phyloP scores from a whole-genome alignment of 2,113 vertebrate species.

The Muntiacus reevesi region DNA sequence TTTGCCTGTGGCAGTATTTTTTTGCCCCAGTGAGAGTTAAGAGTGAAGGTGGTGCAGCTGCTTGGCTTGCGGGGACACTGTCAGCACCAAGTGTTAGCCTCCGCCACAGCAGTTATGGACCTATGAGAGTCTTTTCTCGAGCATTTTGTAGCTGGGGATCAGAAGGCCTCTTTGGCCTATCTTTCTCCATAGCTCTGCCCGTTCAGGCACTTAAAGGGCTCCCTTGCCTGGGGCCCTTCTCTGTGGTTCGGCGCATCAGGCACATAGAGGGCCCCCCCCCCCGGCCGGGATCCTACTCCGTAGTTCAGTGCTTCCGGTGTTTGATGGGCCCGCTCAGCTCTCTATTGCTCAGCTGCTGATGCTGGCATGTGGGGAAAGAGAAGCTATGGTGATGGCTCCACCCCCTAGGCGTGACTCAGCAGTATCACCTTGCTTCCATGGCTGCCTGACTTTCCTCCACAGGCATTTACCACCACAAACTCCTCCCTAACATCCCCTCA shows the following conservation, averaged over 20 bases:
- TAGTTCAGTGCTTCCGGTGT: not conserved
- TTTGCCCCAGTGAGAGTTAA: not conserved
- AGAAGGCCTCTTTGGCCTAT: not conserved
- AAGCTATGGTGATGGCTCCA: not conserved
- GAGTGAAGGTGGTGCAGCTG: not conserved
- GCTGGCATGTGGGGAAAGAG: not conserved
- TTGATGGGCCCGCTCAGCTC: not conserved
- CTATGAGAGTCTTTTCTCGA: not conserved
- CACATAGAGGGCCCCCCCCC: not conserved
- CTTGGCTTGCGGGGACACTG: not conserved
- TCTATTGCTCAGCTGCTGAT: not conserved
- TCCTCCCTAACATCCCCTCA: not conserved
- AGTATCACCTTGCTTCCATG: not conserved
- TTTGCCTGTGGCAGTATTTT: not conserved
- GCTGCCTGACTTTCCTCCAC: not conserved
- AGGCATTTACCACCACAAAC: not conserved
- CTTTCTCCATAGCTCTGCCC: not conserved
- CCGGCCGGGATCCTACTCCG: not conserved
- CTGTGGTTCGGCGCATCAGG: fast-evolving
- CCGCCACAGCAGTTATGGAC: not conserved
- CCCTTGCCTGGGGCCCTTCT: not conserved
- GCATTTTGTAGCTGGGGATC: not conserved
- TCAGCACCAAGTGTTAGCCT: not conserved
- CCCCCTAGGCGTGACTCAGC: not conserved
- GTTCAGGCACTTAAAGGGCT: not conserved